Evolutionary conservation across 2,113 vertebrate genomes (phyloP).

Genomic region (Scomber colias): DNA sequence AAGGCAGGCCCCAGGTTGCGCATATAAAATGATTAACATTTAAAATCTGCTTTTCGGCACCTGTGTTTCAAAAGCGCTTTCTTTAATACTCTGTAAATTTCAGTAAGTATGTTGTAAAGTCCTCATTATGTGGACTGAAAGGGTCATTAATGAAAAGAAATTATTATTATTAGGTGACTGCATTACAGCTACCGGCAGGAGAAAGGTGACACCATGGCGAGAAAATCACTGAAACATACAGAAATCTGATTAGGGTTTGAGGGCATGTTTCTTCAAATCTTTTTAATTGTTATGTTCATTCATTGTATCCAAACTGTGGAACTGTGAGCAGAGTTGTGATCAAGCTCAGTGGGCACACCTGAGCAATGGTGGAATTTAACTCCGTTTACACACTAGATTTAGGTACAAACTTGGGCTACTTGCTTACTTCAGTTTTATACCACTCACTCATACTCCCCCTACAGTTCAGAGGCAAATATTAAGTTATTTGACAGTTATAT

Average conservation of each 20-base stretch:
- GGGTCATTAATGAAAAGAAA: slow-evolving; percentile 64
- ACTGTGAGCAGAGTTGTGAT: not conserved
- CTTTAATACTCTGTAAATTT: slow-evolving; percentile 72
- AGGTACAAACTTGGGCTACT: no score
- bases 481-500: not conserved
- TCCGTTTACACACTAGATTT: no score
- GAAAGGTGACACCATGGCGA: slow-evolving; percentile 28
- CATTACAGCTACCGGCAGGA: slow-evolving; percentile 39
- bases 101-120: slow-evolving; percentile 79
- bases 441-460: no score
- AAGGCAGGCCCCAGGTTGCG: slow-evolving; percentile 62
- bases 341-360: not conserved
- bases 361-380: not conserved
- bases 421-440: not conserved
- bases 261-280: not conserved
- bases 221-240: slow-evolving; percentile 34
- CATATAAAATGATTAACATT: slow-evolving; percentile 84
- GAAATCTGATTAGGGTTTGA: not conserved
- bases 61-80: slow-evolving; percentile 67
- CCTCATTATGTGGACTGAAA: slow-evolving; percentile 79
- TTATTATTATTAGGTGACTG: slow-evolving; percentile 42
- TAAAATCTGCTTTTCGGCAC: slow-evolving; percentile 77
- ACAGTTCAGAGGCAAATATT: not conserved
- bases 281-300: slow-evolving; percentile 34
- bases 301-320: slow-evolving; percentile 13